Evolutionary conservation across 2,113 vertebrate genomes (phyloP).

Genomic region (Amazona vittata): DNA sequence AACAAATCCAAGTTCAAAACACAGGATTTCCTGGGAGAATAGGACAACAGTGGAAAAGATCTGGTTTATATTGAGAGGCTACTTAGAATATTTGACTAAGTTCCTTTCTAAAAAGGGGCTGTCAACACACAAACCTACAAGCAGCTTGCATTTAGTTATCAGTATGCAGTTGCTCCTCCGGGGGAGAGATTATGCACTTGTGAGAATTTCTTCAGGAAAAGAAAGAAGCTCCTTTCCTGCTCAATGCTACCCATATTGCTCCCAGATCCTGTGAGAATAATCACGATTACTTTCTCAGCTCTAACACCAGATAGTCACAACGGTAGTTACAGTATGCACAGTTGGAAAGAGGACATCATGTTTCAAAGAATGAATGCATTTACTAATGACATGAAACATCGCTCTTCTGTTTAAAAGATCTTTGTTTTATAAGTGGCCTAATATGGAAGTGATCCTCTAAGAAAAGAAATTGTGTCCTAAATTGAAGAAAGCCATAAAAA

Average conservation of each 20-base stretch:
- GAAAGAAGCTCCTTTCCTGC: neutral
- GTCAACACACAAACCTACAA: neutral
- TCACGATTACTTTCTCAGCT: accelerated
- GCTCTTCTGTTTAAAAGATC: neutral
- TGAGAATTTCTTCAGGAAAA: neutral
- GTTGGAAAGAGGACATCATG: neutral
- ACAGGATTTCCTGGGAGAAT: accelerated
- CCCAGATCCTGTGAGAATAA: neutral
- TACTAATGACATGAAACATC: neutral
- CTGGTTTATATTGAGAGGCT: accelerated
- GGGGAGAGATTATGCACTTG: accelerated
- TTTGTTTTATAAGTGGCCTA: neutral
- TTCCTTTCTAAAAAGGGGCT: neutral
- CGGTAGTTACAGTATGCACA: accelerated
- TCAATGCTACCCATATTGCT: neutral
- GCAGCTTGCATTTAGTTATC: neutral
- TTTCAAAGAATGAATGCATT: neutral
- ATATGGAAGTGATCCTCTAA: neutral
- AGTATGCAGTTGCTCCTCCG: accelerated
- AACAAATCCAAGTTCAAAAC: neutral
- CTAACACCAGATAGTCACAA: neutral
- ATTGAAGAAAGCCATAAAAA: neutral
- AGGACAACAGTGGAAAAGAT: accelerated
- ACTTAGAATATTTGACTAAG: accelerated
- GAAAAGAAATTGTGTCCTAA: neutral